Evolutionary conservation across 2,888 invertebrate genomes (phyloP), one percentile per base, ranked within the genome.

Genomic region (Hypomecis atomaria): DNA sequence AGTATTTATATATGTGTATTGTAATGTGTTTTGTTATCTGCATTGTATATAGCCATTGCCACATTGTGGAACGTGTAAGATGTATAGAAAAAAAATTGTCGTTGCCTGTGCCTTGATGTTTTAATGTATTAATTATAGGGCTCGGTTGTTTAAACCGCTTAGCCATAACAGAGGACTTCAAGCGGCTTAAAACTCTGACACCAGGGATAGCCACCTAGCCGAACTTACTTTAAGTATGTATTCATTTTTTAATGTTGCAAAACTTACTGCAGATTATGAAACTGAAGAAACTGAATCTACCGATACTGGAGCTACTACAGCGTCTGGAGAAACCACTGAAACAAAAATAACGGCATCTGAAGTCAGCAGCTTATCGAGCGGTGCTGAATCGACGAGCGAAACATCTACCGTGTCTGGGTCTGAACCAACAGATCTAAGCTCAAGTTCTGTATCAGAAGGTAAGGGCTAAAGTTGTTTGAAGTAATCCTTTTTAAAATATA

Each of bases 391-490:
- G n/a, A 54, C 43, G 0, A 52, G 52, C 23, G 33, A 42, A n/a
- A 4, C 52, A 3, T 43, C 54, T 13, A 54, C 54, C n/a, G 9
- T 8, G 37, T 6, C 49, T 37, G 49, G 34, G n/a, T 8, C 45
- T 2, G 59, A 44, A 36, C 23, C 53, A 37, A 58, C 47, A 34
- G 68, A 68, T 34, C 11, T 34, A 7, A 53, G 38, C 10, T 13
- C 53, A 44, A 66, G 66, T 42, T 64, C 60, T 47, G 67, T 62
- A n/a, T 53, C 64, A 5, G 71, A 54, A 42, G 55, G 53, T 53
- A 53, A 33, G 5, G 9, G 6, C 6, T 23, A 23, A 23, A 23
- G 23, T 2, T 23, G 23, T 23, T 23, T n/a, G n/a, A n/a, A n/a
- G n/a, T n/a, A n/a, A n/a, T n/a, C n/a, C n/a, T n/a, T n/a, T n/a